Evolutionary conservation across 2,888 invertebrate species (phyloP), one percentile per base, ranked within the genome.

Genomic region (Monoplex corrugatus): DNA sequence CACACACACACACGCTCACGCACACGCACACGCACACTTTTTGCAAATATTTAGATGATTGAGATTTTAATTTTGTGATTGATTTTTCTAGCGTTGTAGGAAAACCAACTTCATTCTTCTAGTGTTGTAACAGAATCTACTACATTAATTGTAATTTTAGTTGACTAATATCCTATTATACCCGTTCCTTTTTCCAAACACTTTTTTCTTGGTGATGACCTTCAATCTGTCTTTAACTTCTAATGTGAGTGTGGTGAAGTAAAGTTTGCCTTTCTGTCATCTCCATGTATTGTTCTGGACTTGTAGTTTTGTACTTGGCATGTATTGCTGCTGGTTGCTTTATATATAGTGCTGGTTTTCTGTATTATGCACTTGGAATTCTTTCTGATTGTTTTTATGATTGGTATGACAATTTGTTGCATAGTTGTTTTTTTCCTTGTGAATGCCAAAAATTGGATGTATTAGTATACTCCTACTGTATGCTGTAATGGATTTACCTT

Each of bases 301-400:
- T 84, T 2, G 84, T 84, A 84, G 84, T 57, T 35, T 23, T 57
- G 84, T 84, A 45, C 38, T 40, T 80, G 84, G 84, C 84, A 84
- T 84, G 84, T 84, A 57, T 84, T 57, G 84, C 84, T 50, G 38
- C 35, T 84, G 84, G 45, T 57, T 84, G 84, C 84, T 84, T 84
- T 84, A 23, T 35, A 84, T 84, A 84, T 84, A 84, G 84, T 57
- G 84, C 84, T 57, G 84, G 84, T 45, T 2, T 28, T 32, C 6
- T 84, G 50, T 84, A 32, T 35, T 1, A 38, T 57, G 45, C 50
- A 57, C 84, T 45, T 82, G 38, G 32, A 43, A 80, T 45, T 57
- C 50, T 35, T 38, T 43, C 23, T 43, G 82, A 44, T 5, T 82
- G 82, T 43, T n/a, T 82, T 82, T 78, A 19, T 44, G 45, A 84